phyloP scores from a whole-genome alignment of 2,797 vertebrate genomes.

The Syndactyla subalaris region DNA sequence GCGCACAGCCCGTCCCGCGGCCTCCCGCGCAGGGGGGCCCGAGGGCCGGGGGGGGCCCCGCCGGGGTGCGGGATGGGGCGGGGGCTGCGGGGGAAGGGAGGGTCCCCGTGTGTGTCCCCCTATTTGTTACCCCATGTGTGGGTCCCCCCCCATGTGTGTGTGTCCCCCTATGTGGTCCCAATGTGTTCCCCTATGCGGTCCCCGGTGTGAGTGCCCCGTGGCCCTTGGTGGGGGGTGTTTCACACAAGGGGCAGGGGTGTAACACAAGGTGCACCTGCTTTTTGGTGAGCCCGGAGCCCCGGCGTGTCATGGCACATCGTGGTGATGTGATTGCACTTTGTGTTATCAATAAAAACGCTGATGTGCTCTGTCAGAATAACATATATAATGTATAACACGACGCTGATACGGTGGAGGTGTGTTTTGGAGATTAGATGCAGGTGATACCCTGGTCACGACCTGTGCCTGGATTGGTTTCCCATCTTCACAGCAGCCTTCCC shows the following conservation, averaged over 20 bases:
- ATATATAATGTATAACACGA: fast-evolving
- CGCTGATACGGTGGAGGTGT: fast-evolving
- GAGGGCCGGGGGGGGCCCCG: too few species aligned
- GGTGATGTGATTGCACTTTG: background rate
- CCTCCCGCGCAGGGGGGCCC: too few species aligned
- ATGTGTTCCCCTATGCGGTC: too few species aligned
- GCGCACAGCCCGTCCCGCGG: too few species aligned
- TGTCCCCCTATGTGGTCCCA: too few species aligned
- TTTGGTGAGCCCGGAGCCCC: background rate
- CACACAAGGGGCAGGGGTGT: background rate
- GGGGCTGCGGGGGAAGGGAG: too few species aligned
- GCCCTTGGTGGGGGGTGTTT: background rate
- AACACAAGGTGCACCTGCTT: background rate
- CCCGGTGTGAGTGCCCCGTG: too few species aligned
- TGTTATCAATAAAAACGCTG: fast-evolving
- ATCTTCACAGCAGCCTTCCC: fast-evolving
- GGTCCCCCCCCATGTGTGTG: too few species aligned
- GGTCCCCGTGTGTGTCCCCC: too few species aligned
- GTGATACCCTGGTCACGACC: fast-evolving
- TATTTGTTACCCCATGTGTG: too few species aligned
- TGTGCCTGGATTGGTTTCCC: fast-evolving
- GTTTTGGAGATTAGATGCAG: background rate
- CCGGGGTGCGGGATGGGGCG: too few species aligned
- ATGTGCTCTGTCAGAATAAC: fast-evolving
- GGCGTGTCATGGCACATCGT: fast-evolving